Base-by-base conservation (phyloP, 1,140 invertebrate genomes). In the Danaus melanippus region DNA sequence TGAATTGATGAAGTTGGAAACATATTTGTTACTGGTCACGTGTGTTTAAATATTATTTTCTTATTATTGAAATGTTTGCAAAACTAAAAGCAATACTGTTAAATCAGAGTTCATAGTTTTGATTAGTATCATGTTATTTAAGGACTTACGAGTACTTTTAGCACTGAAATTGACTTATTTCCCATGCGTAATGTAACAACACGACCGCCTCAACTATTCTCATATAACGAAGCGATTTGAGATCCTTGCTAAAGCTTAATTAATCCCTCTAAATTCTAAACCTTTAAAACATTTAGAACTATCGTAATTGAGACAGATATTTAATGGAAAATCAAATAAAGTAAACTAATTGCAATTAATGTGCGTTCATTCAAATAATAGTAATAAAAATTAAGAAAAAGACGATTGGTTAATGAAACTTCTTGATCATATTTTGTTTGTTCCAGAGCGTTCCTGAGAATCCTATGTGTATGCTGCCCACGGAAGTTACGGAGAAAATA, bases 391-490 rank as follows among this genome's bases (percentile, higher is more conserved):
- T 15, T 9, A 42, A 10, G 42, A 32, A 5, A 32, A 32, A 32
- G 2, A 32, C 21, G 2, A 4, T 32, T 32, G 21, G 21, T 32
- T 0, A 32, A 32, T 32, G 21, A 32, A 32, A 32, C 21, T 32
- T 32, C 6, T 32, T 32, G 7, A 32, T 32, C 2, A 50, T 46
- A 52, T 4, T 58, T 58, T 48, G 53, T 55, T 83, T 86, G 72
- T 92, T 90, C 3, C 90, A 95, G 94, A 82, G 94, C 94, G 32
- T 95, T 95, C 81, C 90, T 93, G 40, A 90, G 93, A 60, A 93
- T 95, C 59, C 82, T 95, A 41, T 95, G 93, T 78, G 92, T 91
- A 17, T 95, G 93, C 85, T 95, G 94, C 79, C 93, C 93, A 1
- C 88, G 92, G 47, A 90, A 91, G 68, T 90, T 94, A 64, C 89